Percentiles rank a stretch among this genome's conserved stretches.
These are phyloP conservation scores for Venustaconcha ellipsiformis DNA, from an alignment of 1,140 invertebrate species.

Conservation along the genomic window DNA sequence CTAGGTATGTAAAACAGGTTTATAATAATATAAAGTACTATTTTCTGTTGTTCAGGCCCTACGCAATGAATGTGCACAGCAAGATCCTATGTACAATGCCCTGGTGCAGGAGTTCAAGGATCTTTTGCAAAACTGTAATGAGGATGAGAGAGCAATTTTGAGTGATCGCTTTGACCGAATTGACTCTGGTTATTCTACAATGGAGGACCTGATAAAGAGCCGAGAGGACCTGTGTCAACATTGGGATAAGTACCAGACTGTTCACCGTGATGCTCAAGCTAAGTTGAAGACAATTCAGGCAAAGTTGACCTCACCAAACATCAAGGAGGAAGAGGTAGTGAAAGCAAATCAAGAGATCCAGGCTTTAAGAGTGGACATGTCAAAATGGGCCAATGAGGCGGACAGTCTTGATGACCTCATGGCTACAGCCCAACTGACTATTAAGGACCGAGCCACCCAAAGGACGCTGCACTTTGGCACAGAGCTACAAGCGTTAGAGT, in stretches of 20 bases:
- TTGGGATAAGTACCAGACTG: conserved; percentile 80
- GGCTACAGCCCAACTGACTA: conserved; percentile 51
- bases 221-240: conserved; percentile 85
- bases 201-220: conserved; percentile 72
- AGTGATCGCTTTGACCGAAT: conserved; percentile 81
- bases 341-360: conserved; percentile 57
- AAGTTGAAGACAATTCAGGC: conserved; percentile 85
- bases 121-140: conserved; percentile 77
- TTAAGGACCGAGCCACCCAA: conserved; percentile 63
- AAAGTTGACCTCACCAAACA: conserved; percentile 80
- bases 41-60: conserved; percentile 49
- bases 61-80: conserved; percentile 54
- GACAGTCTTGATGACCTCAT: conserved; percentile 59
- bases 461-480: conserved; percentile 59
- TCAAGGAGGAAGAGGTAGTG: conserved; percentile 67
- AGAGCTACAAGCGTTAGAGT: conserved; percentile 56
- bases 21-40: neutral
- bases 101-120: conserved; percentile 83
- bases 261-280: conserved; percentile 84
- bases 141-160: conserved; percentile 79
- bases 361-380: conserved; percentile 49
- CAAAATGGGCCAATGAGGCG: conserved; percentile 50
- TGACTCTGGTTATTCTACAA: conserved; percentile 79
- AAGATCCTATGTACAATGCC: conserved; percentile 57
- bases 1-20: no score